Evolutionary conservation across 2,113 vertebrate genomes (phyloP).

Genomic region (Percina caprodes): DNA sequence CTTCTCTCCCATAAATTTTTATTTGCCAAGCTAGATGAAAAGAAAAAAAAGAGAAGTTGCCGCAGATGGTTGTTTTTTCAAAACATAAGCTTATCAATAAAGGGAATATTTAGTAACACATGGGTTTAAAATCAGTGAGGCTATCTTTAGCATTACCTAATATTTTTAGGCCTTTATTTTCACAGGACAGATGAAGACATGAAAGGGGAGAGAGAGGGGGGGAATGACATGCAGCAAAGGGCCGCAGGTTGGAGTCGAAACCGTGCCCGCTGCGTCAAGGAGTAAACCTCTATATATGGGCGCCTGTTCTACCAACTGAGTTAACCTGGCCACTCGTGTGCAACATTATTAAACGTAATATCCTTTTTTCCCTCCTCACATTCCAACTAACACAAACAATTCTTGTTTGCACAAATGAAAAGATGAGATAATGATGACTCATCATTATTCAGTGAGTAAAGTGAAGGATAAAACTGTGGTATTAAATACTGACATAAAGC

Average conservation of each 20-base stretch:
- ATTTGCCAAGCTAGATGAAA: slow-evolving; percentile 13
- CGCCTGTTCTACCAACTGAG: too few relatives aligned
- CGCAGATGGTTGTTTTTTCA: background rate
- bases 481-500: slow-evolving; percentile 67
- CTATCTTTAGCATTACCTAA: background rate
- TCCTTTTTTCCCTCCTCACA: background rate
- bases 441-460: slow-evolving; percentile 39
- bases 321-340: background rate
- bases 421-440: slow-evolving; percentile 20
- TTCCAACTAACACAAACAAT: background rate
- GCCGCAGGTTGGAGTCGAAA: too few relatives aligned
- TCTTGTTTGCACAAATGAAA: slow-evolving; percentile 27
- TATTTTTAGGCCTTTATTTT: too few relatives aligned
- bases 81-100: background rate
- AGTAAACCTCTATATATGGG: too few relatives aligned
- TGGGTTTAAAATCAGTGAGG: slow-evolving; percentile 1
- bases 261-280: too few relatives aligned
- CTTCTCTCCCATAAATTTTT: background rate
- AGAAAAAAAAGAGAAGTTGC: background rate
- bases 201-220: too few relatives aligned
- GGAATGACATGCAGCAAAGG: too few relatives aligned
- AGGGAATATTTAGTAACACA: background rate
- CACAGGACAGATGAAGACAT: too few relatives aligned
- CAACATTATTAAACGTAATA: background rate
- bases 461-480: slow-evolving; percentile 36